Base-by-base conservation (phyloP, 2,113 vertebrate species). In the Mus spicilegus region DNA sequence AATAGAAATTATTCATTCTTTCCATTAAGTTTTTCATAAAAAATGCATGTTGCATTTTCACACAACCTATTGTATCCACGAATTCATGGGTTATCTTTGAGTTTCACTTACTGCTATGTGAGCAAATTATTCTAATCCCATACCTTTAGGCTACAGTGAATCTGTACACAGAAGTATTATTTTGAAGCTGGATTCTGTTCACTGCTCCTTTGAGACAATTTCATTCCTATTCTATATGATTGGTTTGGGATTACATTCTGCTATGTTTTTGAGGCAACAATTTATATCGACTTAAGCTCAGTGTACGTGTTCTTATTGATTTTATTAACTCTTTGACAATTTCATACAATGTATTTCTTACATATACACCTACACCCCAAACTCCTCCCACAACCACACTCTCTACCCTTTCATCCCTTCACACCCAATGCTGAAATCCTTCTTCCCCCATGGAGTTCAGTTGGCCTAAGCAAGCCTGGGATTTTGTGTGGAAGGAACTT, bases 1-100 rank as follows among this genome's bases (percentile, higher is more conserved):
- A 30, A 51, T 30, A 78, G 3, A 20, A 80, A 80, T 9, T 10
- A 33, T 54, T 7, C 7, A 80, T 80, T 36, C 77, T 33, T 4
- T 80, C 65, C 78, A 94, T 80, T 91, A 90, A 92, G 75, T 2
- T 10, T n/a, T 78, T 90, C 42, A n/a, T 63, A 93, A 93, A 54
- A 42, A 87, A 54, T 26, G 0, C 4, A 46, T 63, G 11, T 33
- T 49, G 12, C 69, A 90, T 69, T 96, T 73, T 76, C 14, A 61
- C 75, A 46, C 11, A 42, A 4, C 2, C 3, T 46, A 49, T 61
- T 82, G 11, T 54, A 46, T 87, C 30, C 7, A 92, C 33, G 54
- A 89, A 14, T 54, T 89, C 9, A 39, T 73, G 17, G 42, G 36
- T 63, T 26, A 2, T 51, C 49, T 67, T 95, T 39, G 5, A n/a